Evolutionary conservation across 2,888 invertebrate species (phyloP), one percentile per base, ranked within the genome.

Genomic region (Agrochola lychnidis): DNA sequence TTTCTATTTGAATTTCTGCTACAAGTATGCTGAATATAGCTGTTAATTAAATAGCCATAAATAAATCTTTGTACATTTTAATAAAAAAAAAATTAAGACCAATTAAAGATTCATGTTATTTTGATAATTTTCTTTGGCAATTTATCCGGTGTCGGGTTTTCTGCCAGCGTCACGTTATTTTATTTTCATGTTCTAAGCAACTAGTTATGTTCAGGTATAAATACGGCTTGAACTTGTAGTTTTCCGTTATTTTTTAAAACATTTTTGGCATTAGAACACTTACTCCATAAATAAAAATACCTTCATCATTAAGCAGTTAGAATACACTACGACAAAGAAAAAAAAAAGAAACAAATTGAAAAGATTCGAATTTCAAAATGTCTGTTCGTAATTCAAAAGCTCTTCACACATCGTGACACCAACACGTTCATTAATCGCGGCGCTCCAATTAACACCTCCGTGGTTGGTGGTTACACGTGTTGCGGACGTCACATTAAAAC

Each of bases 401-500:
- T 86, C 90, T 92, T 91, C 94, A 95, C 94, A 95, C 92, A 93
- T 95, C 94, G 88, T 85, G 91, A 87, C 84, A 90, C 86, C 92
- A 90, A 91, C 92, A 90, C 90, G 90, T 92, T 96, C 95, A 94
- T 95, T 95, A 95, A 93, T 92, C 89, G 91, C 87, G 91, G 89
- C 89, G 89, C 91, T 95, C 95, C 94, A 95, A 95, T 96, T 95
- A 95, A 93, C 93, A 92, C 90, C 88, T 89, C 81, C 71, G 79
- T 78, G 74, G 53, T 74, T 66, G n/a, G 51, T 53, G 48, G 48
- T 63, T 12, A 51, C 14, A 84, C 90, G 61, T 86, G 81, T 85
- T 92, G 69, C 53, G 76, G 88, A 78, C 48, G 45, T 7, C 36
- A 87, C 4, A 79, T 90, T 92, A 5, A 84, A 88, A 30, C 63